Evolutionary conservation across 2,797 vertebrate genomes (phyloP).

Genomic region (Sebastes hubbsi): DNA sequence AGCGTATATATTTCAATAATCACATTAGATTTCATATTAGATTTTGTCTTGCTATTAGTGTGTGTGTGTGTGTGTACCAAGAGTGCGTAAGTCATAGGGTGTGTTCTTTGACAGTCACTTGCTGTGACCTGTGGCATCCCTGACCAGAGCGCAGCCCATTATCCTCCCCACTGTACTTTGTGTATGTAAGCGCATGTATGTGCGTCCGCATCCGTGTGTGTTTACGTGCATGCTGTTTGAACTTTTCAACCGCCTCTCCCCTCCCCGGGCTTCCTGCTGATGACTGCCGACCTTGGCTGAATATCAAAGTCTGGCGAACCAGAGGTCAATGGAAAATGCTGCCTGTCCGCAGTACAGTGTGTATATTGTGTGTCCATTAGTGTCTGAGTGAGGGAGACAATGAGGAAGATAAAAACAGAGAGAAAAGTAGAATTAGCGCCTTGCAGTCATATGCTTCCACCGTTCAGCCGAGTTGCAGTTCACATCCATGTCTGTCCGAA

Average conservation of each 20-base stretch:
- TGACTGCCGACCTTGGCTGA: constrained; percentile 77
- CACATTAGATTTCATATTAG: constrained; percentile 49
- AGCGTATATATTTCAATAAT: constrained; percentile 39
- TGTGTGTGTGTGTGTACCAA: background rate
- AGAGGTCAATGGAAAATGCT: constrained; percentile 58
- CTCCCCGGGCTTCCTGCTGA: constrained; percentile 60
- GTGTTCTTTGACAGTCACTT: constrained; percentile 50
- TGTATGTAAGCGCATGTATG: constrained; percentile 25
- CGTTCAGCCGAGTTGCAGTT: background rate
- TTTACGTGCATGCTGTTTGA: constrained; percentile 58
- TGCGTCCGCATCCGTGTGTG: constrained; percentile 23
- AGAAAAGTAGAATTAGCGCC: background rate
- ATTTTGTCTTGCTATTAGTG: constrained; percentile 35
- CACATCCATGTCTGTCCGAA: background rate
- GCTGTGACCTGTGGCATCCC: constrained; percentile 41
- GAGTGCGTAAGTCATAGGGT: constrained; percentile 15
- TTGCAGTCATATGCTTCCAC: background rate
- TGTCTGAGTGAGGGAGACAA: constrained; percentile 6
- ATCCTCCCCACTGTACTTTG: constrained; percentile 16
- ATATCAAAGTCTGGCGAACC: constrained; percentile 66
- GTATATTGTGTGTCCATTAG: constrained; percentile 38
- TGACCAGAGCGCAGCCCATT: constrained; percentile 41
- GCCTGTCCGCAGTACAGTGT: constrained; percentile 29
- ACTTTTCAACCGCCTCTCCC: constrained; percentile 72
- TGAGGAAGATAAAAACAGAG: background rate